Conservation (phyloP, 35 echinoderm and acorn worm genomes). For the Antedon bifida region DNA sequence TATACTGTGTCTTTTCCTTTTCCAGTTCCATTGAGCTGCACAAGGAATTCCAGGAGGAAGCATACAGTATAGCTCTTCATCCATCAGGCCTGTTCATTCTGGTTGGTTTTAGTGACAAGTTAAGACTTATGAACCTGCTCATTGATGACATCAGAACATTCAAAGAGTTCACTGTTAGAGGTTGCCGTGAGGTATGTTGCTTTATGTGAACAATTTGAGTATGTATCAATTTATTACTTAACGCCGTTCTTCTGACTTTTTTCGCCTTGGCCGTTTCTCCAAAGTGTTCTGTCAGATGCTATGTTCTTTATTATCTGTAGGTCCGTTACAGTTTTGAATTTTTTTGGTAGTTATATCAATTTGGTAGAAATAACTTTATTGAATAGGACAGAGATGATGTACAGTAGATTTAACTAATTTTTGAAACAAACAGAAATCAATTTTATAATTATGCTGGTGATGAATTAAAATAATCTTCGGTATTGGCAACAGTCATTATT, state of each 20-base stretch:
- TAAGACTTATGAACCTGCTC: slow-evolving; percentile 92
- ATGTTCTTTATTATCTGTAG: too few species aligned
- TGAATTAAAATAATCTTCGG: too few species aligned
- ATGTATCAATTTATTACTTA: background rate
- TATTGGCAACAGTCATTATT: too few species aligned
- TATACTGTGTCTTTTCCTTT: too few species aligned
- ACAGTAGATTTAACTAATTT: too few species aligned
- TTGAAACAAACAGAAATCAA: too few species aligned
- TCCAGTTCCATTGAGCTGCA: slow-evolving; percentile 68
- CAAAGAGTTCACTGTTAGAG: slow-evolving; percentile 96
- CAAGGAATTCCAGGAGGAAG: slow-evolving; percentile 95
- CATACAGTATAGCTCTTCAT: slow-evolving; percentile 93
- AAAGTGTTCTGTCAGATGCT: too few species aligned
- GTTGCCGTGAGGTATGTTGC: slow-evolving; percentile 77
- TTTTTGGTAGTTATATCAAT: background rate
- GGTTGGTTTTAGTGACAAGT: slow-evolving; percentile 95
- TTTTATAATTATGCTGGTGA: too few species aligned
- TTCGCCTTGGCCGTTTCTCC: too few species aligned
- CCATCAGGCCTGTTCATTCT: slow-evolving; percentile 95
- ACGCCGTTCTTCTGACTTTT: background rate
- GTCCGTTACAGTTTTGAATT: too few species aligned
- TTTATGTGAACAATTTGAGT: background rate
- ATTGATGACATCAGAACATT: slow-evolving; percentile 97
- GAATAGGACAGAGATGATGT: too few species aligned
- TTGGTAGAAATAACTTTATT: too few species aligned